Evolutionary conservation across 2,113 vertebrate species (phyloP).

Genomic region (Hippocampus zosterae): DNA sequence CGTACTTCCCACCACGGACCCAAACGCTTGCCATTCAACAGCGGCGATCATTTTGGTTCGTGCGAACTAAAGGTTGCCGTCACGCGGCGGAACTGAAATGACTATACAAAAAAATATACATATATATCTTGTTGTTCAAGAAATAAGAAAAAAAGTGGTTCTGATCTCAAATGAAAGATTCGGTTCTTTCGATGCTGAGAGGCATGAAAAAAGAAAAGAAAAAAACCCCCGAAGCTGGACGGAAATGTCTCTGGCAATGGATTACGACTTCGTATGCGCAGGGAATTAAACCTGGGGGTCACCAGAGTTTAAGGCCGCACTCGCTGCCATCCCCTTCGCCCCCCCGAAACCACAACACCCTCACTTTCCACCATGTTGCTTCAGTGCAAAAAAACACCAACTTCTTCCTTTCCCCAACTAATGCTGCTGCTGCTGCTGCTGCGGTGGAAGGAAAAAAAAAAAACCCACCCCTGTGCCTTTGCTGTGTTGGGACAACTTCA

Average conservation of each 20-base stretch:
- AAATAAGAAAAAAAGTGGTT: neutral
- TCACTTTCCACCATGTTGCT: constrained; percentile 41
- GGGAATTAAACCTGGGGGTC: constrained; percentile 45
- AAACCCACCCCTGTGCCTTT: neutral
- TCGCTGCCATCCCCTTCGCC: constrained; percentile 16
- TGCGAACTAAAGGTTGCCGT: neutral
- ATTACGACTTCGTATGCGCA: constrained; percentile 20
- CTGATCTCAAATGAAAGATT: neutral
- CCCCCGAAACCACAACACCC: constrained; percentile 43
- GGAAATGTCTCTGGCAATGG: neutral
- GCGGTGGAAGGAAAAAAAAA: neutral
- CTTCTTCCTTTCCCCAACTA: constrained; percentile 17
- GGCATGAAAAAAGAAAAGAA: neutral
- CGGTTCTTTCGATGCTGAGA: neutral
- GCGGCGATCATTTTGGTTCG: neutral
- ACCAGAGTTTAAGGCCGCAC: constrained; percentile 38
- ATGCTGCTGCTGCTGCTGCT: constrained; percentile 4
- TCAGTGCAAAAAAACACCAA: constrained; percentile 31
- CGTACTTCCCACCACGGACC: neutral
- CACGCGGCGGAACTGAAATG: neutral
- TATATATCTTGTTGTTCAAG: neutral
- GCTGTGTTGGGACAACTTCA: neutral
- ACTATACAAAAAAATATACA: neutral
- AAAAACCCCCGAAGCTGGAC: neutral
- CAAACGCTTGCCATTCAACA: neutral